phyloP scores from a whole-genome alignment of 2,797 vertebrate species.

The Diceros bicornis region DNA sequence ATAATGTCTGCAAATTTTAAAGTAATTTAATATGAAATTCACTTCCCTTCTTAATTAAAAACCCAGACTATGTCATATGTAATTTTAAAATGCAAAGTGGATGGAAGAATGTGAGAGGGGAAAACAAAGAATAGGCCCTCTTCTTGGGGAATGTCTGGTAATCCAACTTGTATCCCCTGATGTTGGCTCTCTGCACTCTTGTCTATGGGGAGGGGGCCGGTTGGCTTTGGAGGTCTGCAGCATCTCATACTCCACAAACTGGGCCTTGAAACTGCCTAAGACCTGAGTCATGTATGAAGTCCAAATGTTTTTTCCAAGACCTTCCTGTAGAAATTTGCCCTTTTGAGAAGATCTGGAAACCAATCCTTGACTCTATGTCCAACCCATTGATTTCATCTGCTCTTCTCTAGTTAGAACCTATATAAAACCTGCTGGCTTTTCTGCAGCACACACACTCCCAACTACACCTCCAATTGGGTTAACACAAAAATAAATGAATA shows the following conservation, averaged over 20 bases:
- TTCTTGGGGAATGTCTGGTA: neutral
- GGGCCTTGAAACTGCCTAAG: neutral
- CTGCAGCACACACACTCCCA: neutral
- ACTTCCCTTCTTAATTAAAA: constrained; percentile 71
- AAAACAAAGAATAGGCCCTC: neutral
- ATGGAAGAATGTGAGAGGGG: neutral
- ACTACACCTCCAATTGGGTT: neutral
- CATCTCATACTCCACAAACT: neutral
- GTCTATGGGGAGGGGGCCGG: neutral
- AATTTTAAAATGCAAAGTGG: constrained; percentile 20
- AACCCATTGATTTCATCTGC: neutral
- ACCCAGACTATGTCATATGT: constrained; percentile 52
- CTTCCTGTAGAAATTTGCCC: neutral
- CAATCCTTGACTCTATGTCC: neutral
- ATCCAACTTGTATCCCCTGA: neutral
- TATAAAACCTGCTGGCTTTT: neutral
- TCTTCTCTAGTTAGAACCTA: neutral
- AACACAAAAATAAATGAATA: constrained; percentile 23
- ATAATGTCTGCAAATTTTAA: constrained; percentile 60
- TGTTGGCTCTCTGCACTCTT: neutral
- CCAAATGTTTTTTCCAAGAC: neutral
- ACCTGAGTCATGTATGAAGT: neutral
- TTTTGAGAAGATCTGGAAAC: neutral
- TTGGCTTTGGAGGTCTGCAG: neutral
- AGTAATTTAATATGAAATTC: constrained; percentile 65